Evolutionary conservation across 2,888 invertebrate species (phyloP).

Genomic region (Sialis lutaria): DNA sequence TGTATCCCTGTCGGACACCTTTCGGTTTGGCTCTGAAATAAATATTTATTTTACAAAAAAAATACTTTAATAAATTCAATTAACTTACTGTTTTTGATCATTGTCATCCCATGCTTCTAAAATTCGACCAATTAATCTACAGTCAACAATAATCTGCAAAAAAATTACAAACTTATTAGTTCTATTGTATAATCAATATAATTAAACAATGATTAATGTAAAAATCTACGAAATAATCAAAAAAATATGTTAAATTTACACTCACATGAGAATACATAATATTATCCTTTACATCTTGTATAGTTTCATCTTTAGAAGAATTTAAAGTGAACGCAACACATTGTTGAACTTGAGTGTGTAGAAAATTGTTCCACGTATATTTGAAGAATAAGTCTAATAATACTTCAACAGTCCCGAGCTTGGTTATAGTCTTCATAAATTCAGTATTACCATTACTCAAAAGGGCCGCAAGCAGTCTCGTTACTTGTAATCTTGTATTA

Average conservation of each 20-base stretch:
- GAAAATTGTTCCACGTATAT: constrained; percentile 88
- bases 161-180: constrained; percentile 8
- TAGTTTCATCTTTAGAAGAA: constrained; percentile 22
- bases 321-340: constrained; percentile 55
- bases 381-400: constrained; percentile 76
- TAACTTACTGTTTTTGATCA: constrained; percentile 53
- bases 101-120: constrained; percentile 70
- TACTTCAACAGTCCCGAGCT: constrained; percentile 35
- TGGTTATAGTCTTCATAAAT: constrained; percentile 45
- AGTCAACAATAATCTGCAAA: constrained; percentile 59
- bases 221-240: neutral
- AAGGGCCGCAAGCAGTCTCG: constrained; percentile 60
- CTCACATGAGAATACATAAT: constrained; percentile 37
- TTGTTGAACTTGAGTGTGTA: constrained; percentile 78
- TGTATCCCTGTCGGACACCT: constrained; percentile 40
- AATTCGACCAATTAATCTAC: constrained; percentile 61
- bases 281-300: constrained; percentile 20
- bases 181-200: too few relatives aligned
- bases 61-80: neutral
- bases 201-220: neutral
- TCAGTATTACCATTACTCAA: constrained; percentile 53
- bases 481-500: constrained; percentile 60
- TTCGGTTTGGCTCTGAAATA: constrained; percentile 29
- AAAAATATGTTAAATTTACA: constrained; percentile 6
- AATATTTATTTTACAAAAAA: constrained; percentile 1